Evolutionary conservation across 1,140 invertebrate species (phyloP).

Genomic region (Prorops nasuta): DNA sequence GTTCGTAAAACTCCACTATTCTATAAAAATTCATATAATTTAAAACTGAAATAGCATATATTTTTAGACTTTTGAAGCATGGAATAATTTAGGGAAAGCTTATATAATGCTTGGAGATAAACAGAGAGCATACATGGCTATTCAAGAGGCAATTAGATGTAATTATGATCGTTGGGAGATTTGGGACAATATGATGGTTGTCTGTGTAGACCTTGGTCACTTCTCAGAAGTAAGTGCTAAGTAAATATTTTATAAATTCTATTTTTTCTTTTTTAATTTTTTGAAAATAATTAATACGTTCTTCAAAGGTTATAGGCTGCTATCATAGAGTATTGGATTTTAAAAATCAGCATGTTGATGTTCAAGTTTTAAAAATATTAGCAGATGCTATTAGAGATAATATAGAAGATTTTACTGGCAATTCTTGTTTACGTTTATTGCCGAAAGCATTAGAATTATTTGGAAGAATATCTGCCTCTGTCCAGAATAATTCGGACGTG

Average conservation of each 20-base stretch:
- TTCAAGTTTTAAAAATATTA: slow-evolving; percentile 74
- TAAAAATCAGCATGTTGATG: slow-evolving; percentile 77
- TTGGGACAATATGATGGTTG: slow-evolving; percentile 92
- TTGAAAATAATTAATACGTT: slow-evolving; percentile 5
- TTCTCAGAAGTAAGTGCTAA: slow-evolving; percentile 64
- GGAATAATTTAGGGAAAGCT: slow-evolving; percentile 95
- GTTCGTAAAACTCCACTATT: slow-evolving; percentile 45
- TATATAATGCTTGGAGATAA: slow-evolving; percentile 88
- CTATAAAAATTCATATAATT: slow-evolving; percentile 6
- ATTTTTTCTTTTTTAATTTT: slow-evolving; percentile 9
- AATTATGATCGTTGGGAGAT: slow-evolving; percentile 96
- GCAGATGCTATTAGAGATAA: slow-evolving; percentile 70
- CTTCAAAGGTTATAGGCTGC: slow-evolving; percentile 70
- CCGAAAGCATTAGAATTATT: slow-evolving; percentile 74
- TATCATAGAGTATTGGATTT: slow-evolving; percentile 84
- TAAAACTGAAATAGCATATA: slow-evolving; percentile 6
- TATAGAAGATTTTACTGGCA: slow-evolving; percentile 60
- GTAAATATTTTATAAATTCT: slow-evolving; percentile 5
- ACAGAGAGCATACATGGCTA: slow-evolving; percentile 74
- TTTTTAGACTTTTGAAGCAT: slow-evolving; percentile 83
- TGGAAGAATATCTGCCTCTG: slow-evolving; percentile 72
- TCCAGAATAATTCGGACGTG: slow-evolving; percentile 67
- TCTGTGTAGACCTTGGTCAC: slow-evolving; percentile 74
- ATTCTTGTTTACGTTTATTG: slow-evolving; percentile 57
- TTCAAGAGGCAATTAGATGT: slow-evolving; percentile 88